A percentile compares a stretch with the other conserved stretches of the same genome.
Evolutionary conservation across 2,113 vertebrate genomes (phyloP).

Genomic region (Micromys minutus): DNA sequence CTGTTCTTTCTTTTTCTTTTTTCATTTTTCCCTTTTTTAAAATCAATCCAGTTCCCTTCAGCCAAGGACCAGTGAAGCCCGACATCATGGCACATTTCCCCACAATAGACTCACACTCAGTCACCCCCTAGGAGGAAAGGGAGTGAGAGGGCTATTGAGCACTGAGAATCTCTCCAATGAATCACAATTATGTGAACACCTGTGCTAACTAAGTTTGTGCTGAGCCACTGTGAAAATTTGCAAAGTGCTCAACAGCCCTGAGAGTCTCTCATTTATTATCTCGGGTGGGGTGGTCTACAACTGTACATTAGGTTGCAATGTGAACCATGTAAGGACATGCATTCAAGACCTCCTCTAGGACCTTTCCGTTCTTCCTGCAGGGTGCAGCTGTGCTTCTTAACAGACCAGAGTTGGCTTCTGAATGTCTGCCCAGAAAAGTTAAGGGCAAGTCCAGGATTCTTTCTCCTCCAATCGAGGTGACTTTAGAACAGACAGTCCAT

Average conservation of each 20-base stretch:
- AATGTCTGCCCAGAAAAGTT: constrained; percentile 69
- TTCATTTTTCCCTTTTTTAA: background rate
- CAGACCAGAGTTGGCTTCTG: constrained; percentile 59
- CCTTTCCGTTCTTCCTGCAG: constrained; percentile 78
- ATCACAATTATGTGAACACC: constrained; percentile 88
- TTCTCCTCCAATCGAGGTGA: constrained; percentile 30
- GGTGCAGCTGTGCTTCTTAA: constrained; percentile 60
- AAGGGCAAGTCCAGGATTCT: constrained; percentile 47
- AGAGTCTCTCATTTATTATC: constrained; percentile 83
- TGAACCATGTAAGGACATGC: constrained; percentile 78
- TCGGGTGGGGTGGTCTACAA: constrained; percentile 74
- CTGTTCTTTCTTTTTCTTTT: constrained; percentile 26
- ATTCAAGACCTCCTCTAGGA: constrained; percentile 76
- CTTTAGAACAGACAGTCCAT: background rate
- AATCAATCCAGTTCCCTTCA: constrained; percentile 61
- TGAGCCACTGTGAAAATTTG: constrained; percentile 81
- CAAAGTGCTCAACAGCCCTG: constrained; percentile 80
- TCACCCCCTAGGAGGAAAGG: constrained; percentile 74
- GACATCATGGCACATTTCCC: constrained; percentile 77
- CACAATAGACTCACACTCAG: constrained; percentile 75
- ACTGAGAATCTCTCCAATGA: constrained; percentile 83
- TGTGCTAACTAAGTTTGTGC: constrained; percentile 85
- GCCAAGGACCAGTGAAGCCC: constrained; percentile 76
- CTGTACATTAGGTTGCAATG: constrained; percentile 71
- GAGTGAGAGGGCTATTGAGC: constrained; percentile 80